Evolutionary conservation across 92 coral and sea anemone genomes (phyloP).

Genomic region (Heliopora coerulea): DNA sequence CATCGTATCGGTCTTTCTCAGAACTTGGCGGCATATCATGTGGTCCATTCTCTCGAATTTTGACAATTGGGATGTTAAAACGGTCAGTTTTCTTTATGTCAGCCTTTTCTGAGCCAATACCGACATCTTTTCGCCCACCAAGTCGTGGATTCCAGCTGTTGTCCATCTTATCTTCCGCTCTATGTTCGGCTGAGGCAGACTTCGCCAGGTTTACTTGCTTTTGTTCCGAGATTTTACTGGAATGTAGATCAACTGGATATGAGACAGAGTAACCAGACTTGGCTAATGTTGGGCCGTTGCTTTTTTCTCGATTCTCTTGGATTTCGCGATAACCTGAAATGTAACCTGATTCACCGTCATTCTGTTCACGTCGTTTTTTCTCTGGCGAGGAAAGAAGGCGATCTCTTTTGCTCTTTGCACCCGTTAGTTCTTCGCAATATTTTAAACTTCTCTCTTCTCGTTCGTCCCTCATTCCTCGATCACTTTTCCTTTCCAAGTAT

Average conservation of each 20-base stretch:
- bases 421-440: constrained; percentile 8
- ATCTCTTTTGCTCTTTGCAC: neutral
- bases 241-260: neutral
- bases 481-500: neutral
- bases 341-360: neutral
- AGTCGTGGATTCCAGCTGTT: neutral
- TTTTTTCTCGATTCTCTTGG: neutral
- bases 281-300: neutral
- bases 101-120: neutral
- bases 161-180: neutral
- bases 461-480: constrained; percentile 1
- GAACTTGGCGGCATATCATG: constrained; percentile 2
- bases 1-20: constrained; percentile 16
- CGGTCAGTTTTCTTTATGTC: neutral
- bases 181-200: neutral
- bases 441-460: constrained; percentile 5
- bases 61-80: neutral
- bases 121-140: neutral
- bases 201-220: neutral
- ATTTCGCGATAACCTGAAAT: neutral
- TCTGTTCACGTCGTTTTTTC: neutral
- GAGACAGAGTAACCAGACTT: neutral
- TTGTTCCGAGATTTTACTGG: neutral
- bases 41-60: neutral
- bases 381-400: neutral